Base-by-base conservation (phyloP, 1,140 invertebrate genomes). In the Zaprionus kolodkinae region DNA sequence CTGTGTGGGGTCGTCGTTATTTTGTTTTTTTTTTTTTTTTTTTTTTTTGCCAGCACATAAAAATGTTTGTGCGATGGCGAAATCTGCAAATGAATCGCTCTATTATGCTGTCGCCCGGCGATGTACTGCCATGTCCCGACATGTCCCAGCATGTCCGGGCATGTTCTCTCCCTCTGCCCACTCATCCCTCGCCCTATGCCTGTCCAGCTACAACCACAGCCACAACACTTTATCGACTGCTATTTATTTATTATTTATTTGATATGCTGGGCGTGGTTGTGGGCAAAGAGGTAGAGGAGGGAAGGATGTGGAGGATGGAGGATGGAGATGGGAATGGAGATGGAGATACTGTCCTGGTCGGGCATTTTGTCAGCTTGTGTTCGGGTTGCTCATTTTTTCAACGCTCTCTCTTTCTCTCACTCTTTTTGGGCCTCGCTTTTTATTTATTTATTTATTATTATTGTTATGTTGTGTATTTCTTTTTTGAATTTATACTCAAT, bases 241-340 rank as follows among this genome's bases (percentile, higher is more conserved):
- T 73, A 74, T 81, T 81, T 81, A 81, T 81, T 81, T 81, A 81
- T 81, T 81, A 81, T 81, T 81, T 81, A 81, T 81, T 81, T 81
- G 79, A 81, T 81, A 78, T 81, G 74, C 61, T 73, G 64, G 75
- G 76, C 60, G 62, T 36, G 48, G 30, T 17, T 36, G 62, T 1
- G 33, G 27, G 9, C 15, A 12, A 15, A 21, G 21, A 21, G 21
- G 21, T 21, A 21, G 21, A 1, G 1, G 21, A n/a, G n/a, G n/a
- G n/a, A n/a, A n/a, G n/a, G n/a, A n/a, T n/a, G 21, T 21, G n/a
- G 12, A 3, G n/a, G 1, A 21, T 48, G 6, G 33, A 15, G 1
- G n/a, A 3, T 13, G 60, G 21, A 21, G 21, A 2, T 2, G 21
- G 21, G n/a, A 4, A 13, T 27, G 25, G 25, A 27, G 6, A 5